A percentile compares a stretch with the other conserved stretches of the same genome.
phyloP scores from a whole-genome alignment of 2,113 vertebrate genomes.

The Anser cygnoides region DNA sequence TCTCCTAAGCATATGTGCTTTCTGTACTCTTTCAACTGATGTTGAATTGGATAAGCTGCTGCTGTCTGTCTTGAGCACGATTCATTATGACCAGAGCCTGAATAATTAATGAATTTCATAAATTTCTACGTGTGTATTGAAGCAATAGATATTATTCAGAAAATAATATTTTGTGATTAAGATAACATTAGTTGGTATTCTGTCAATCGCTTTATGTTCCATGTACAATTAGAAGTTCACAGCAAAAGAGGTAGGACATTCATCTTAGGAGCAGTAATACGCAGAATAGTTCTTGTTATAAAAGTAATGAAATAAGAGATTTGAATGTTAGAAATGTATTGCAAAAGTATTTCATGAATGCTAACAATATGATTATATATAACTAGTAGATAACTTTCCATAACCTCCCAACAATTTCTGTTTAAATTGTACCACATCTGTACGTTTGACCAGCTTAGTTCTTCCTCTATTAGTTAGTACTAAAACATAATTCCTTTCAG shows the following conservation, averaged over 20 bases:
- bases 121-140: neutral
- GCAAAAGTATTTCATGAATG: neutral
- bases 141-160: neutral
- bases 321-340: neutral
- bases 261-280: neutral
- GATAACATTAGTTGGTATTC: neutral
- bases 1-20: neutral
- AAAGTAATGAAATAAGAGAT: neutral
- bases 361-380: neutral
- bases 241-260: neutral
- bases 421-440: neutral
- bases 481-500: neutral
- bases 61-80: neutral
- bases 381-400: neutral
- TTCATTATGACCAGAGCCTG: neutral
- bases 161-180: neutral
- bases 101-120: slow-evolving; percentile 10
- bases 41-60: neutral
- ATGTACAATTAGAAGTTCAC: neutral
- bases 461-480: neutral
- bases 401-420: neutral
- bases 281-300: neutral
- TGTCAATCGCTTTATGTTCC: neutral
- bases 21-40: neutral
- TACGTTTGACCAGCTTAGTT: neutral